Evolutionary conservation across 2,113 vertebrate genomes (phyloP).

Genomic region (Regulus satrapa): DNA sequence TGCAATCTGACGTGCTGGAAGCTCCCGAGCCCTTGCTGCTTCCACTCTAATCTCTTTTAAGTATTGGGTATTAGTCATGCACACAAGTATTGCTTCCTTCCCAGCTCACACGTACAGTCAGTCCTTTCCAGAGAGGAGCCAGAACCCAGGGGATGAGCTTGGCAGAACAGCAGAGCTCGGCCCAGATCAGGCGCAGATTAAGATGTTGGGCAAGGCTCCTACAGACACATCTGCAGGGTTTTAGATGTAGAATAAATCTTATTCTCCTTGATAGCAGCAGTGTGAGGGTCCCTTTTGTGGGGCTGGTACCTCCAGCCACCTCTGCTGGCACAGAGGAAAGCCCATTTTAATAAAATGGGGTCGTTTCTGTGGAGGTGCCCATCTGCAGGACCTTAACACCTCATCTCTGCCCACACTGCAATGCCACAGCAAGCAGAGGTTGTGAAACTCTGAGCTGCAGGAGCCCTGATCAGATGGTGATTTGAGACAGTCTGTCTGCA

Average conservation of each 20-base stretch:
- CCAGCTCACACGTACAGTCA: background rate
- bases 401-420: background rate
- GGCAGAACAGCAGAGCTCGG: background rate
- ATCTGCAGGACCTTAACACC: background rate
- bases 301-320: background rate
- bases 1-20: background rate
- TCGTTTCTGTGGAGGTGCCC: background rate
- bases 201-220: background rate
- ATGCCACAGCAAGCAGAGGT: background rate
- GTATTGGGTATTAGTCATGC: slow-evolving; percentile 34
- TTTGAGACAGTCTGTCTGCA: background rate
- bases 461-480: background rate
- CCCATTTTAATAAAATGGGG: background rate
- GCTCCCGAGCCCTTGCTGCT: background rate
- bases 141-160: background rate
- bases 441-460: background rate
- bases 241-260: background rate
- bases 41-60: slow-evolving; percentile 1
- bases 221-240: background rate
- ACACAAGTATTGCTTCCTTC: background rate
- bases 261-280: background rate
- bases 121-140: background rate
- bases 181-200: background rate
- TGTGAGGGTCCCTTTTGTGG: background rate
- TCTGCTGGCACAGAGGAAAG: background rate